A percentile compares a stretch with the other conserved stretches of the same genome.
These are phyloP conservation scores for Physocephala rufipes DNA, from an alignment of 2,888 invertebrate genomes.

Conservation along the genomic window DNA sequence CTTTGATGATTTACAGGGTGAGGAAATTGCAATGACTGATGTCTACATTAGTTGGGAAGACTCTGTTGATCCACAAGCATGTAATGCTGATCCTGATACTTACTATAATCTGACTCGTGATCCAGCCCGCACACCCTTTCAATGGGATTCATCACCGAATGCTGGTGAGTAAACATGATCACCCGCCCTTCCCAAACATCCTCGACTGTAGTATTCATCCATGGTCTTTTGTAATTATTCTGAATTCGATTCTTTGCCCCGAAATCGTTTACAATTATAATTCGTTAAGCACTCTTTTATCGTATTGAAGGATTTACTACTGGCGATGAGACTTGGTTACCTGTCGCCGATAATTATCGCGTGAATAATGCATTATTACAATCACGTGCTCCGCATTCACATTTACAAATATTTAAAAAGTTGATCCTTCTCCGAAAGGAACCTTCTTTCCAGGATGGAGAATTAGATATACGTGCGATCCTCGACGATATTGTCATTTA, in stretches of 20 bases:
- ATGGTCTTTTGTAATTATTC: no score
- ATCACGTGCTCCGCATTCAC: slow-evolving; percentile 68
- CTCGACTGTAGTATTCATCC: no score
- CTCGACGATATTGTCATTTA: slow-evolving; percentile 59
- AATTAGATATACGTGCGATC: slow-evolving; percentile 54
- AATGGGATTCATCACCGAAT: slow-evolving; percentile 69
- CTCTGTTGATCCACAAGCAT: slow-evolving; percentile 68
- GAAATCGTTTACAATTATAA: no score
- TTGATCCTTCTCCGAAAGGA: slow-evolving; percentile 69
- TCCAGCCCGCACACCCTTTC: slow-evolving; percentile 72
- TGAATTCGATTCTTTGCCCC: neutral
- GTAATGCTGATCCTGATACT: slow-evolving; percentile 66
- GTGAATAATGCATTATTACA: slow-evolving; percentile 71
- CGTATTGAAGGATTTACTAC: slow-evolving; percentile 56
- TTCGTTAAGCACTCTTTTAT: no score
- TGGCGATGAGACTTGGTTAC: slow-evolving; percentile 72
- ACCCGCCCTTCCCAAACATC: neutral
- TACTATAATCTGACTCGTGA: slow-evolving; percentile 67
- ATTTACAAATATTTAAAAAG: slow-evolving; percentile 73
- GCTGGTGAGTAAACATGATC: slow-evolving; percentile 51
- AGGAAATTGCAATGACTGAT: slow-evolving; percentile 76
- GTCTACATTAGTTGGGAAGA: slow-evolving; percentile 67
- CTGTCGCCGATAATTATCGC: slow-evolving; percentile 72
- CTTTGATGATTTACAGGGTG: slow-evolving; percentile 66
- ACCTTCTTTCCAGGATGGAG: slow-evolving; percentile 57